Evolutionary conservation across 2,797 vertebrate genomes (phyloP), one percentile per base, ranked within the genome.

Genomic region (Sciurus vulgaris): DNA sequence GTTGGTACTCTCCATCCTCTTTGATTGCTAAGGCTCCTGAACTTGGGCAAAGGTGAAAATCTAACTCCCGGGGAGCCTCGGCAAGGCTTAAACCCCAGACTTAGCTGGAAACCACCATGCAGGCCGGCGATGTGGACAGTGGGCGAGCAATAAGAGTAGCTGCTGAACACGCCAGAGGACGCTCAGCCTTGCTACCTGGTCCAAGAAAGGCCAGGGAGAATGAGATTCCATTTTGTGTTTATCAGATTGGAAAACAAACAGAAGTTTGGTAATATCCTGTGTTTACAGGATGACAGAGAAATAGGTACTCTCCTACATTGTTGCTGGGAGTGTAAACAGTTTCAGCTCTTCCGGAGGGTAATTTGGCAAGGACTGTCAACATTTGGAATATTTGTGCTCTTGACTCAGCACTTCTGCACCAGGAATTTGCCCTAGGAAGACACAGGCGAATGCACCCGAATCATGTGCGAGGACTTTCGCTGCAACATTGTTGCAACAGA

Each of bases 361-460:
- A 82, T 96, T 96, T 87, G 89, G 89, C 92, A 96, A 83, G 33
- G 51, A 86, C 96, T 95, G 89, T 96, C 93, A 95, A 92, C 89
- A 96, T 94, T 93, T 76, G 54, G 54, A 92, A 86, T 73, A 86
- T 35, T 49, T 49, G 51, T 83, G 72, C n/a, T 89, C n/a, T 49
- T 89, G 85, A 94, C 35, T 93, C 89, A 86, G 90, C 90, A 77
- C 47, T 82, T 90, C 90, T 59, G 73, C 35, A 24, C 61, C 82
- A 76, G 63, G 73, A 82, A 91, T 92, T 95, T 88, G 67, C 94
- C 91, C 63, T 54, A 7, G 22, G 74, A 38, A 83, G 91, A 83
- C 33, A 73, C 28, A 77, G 72, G 30, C 44, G 95, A 93, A 82
- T 70, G 74, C 38, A 82, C 78, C 81, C 35, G 87, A 85, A 92